A percentile compares a stretch with the other conserved stretches of the same genome.
Evolutionary conservation across 2,888 invertebrate genomes (phyloP).

Genomic region (Dermolepida albohirtum): DNA sequence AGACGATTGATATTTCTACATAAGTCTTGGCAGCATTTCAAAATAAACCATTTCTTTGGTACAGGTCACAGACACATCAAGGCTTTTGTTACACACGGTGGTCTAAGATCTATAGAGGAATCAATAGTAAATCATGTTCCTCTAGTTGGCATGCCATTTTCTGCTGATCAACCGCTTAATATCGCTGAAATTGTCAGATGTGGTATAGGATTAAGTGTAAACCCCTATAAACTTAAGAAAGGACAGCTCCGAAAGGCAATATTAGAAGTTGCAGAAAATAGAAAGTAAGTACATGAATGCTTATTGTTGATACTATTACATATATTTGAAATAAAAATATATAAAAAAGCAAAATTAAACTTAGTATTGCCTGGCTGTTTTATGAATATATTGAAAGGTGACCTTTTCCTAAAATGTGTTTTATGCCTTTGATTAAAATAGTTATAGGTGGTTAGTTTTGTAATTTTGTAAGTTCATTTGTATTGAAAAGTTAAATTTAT

Average conservation of each 20-base stretch:
- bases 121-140: constrained; percentile 53
- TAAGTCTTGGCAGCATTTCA: not conserved
- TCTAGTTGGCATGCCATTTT: constrained; percentile 53
- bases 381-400: no score
- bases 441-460: no score
- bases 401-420: no score
- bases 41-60: not conserved
- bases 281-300: constrained; percentile 49
- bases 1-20: not conserved
- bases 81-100: constrained; percentile 53
- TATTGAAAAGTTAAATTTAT: no score
- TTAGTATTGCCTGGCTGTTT: no score
- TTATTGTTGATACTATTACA: no score
- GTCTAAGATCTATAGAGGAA: constrained; percentile 52
- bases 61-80: constrained; percentile 49
- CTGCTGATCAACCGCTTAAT: constrained; percentile 53
- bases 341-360: no score
- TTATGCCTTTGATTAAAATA: no score
- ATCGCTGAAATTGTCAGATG: constrained; percentile 48
- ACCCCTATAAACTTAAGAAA: constrained; percentile 48
- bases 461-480: no score
- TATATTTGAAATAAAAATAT: no score
- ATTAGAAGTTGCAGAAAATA: constrained; percentile 53
- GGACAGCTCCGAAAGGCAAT: constrained; percentile 52
- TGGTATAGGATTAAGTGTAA: constrained; percentile 50